A percentile compares a stretch with the other conserved stretches of the same genome.
These are phyloP conservation scores for Isichthys henryi DNA, from an alignment of 2,113 vertebrate species.

Conservation along the genomic window DNA sequence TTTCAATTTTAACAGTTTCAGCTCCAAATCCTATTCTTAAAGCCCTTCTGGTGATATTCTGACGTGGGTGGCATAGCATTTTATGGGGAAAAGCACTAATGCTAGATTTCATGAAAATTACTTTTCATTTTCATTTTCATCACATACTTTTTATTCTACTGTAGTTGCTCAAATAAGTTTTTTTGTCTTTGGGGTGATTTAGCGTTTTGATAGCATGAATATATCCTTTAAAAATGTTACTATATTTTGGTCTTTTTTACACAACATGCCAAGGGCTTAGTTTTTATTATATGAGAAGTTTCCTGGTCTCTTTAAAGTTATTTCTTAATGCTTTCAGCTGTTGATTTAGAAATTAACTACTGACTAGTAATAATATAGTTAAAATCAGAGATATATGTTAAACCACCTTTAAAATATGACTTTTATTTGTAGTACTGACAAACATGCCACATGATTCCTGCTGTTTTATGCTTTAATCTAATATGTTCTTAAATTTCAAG, in stretches of 20 bases:
- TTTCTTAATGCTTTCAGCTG: neutral
- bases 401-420: neutral
- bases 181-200: neutral
- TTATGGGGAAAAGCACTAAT: neutral
- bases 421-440: neutral
- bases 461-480: neutral
- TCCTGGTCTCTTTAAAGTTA: neutral
- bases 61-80: neutral
- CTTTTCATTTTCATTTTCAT: neutral
- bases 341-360: neutral
- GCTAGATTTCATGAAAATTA: neutral
- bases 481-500: neutral
- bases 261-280: neutral
- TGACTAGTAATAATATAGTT: neutral
- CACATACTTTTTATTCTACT: neutral
- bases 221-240: neutral
- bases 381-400: neutral
- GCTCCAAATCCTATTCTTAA: slow-evolving; percentile 51
- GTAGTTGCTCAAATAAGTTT: neutral
- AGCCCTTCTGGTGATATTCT: neutral
- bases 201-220: neutral
- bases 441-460: neutral
- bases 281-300: neutral
- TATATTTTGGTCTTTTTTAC: neutral
- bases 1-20: slow-evolving; percentile 55